A percentile compares a stretch with the other conserved stretches of the same genome.
These are phyloP conservation scores for Microcebus tavaratra DNA, from an alignment of 2,113 vertebrate species.

Conservation along the genomic window DNA sequence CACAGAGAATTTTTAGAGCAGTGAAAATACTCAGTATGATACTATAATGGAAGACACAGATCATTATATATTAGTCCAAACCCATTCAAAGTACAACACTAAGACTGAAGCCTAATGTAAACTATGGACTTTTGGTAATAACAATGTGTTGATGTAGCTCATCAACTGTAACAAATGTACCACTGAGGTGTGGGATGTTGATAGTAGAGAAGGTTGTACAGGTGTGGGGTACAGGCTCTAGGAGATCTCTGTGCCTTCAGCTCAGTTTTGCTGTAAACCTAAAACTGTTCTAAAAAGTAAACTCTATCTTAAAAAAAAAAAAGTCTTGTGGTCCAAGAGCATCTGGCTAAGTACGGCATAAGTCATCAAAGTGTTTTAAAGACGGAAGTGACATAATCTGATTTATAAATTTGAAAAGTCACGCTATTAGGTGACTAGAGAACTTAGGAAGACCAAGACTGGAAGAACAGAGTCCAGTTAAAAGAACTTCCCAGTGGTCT, in stretches of 20 bases:
- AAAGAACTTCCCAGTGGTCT: not conserved
- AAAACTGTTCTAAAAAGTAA: not conserved
- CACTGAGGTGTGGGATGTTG: not conserved
- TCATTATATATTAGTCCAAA: not conserved
- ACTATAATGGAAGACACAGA: too few species aligned
- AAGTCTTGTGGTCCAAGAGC: not conserved
- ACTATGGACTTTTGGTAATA: not conserved
- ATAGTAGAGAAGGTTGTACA: not conserved
- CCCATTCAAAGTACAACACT: not conserved
- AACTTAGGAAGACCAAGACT: not conserved
- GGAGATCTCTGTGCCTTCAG: too few species aligned
- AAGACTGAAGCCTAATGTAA: not conserved
- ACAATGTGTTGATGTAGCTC: too few species aligned
- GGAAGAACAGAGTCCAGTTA: not conserved
- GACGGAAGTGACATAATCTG: not conserved
- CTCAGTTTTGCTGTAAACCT: not conserved
- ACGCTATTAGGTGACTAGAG: not conserved
- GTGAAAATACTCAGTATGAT: too few species aligned
- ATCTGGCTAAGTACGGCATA: not conserved
- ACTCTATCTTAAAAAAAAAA: not conserved
- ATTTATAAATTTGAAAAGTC: not conserved
- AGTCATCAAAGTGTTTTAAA: not conserved
- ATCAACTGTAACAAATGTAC: too few species aligned
- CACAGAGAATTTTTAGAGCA: not conserved
- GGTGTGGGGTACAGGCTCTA: too few species aligned